Percentiles rank a stretch among this genome's conserved stretches.
These are phyloP conservation scores for Stenodema calcarata DNA, from an alignment of 2,888 invertebrate species.

Conservation along the genomic window DNA sequence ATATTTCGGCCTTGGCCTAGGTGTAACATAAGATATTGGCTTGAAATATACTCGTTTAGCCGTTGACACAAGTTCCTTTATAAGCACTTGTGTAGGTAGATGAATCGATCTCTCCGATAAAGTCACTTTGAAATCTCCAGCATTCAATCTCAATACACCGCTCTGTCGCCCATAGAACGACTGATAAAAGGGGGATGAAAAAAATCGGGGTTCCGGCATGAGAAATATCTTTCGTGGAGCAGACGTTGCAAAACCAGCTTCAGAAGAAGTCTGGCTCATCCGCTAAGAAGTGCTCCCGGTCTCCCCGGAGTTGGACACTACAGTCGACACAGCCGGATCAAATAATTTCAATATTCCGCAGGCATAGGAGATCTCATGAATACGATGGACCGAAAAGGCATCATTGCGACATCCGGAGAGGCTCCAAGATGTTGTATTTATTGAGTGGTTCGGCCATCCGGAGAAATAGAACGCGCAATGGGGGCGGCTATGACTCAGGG, in stretches of 20 bases:
- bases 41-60: background rate
- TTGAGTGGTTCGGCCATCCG: background rate
- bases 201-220: background rate
- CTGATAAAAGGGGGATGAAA: too few species aligned
- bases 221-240: background rate
- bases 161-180: background rate
- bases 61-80: background rate
- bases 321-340: background rate
- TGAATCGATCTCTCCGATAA: background rate
- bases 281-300: background rate
- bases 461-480: background rate
- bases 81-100: background rate
- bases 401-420: background rate
- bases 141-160: background rate
- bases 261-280: background rate
- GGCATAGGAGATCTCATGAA: constrained; percentile 11
- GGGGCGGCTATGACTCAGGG: background rate
- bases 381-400: constrained; percentile 19
- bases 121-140: background rate
- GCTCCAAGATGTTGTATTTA: background rate
- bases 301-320: background rate
- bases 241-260: background rate
- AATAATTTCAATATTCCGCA: constrained; percentile 6
- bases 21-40: background rate
- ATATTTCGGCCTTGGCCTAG: background rate